Conservation (phyloP, 2,113 vertebrate genomes). For the Eptesicus fuscus region DNA sequence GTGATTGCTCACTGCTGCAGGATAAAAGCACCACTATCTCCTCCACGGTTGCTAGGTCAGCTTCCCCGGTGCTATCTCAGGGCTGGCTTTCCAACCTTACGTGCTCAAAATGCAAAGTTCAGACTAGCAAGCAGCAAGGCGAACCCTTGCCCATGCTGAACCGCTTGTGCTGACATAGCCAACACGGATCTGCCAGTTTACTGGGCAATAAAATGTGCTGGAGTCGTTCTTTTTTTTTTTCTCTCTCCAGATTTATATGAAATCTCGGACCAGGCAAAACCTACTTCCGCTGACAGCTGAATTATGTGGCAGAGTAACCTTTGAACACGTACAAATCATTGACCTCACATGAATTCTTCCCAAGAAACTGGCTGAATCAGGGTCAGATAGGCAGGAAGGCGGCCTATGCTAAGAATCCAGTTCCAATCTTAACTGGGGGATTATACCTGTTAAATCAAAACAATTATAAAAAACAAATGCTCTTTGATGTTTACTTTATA, state of each 20-base stretch:
- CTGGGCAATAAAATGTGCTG: conserved; percentile 65
- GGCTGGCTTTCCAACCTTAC: neutral
- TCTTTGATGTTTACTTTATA: neutral
- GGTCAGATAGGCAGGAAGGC: conserved; percentile 59
- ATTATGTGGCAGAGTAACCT: conserved; percentile 67
- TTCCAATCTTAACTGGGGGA: neutral
- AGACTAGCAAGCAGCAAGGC: conserved; percentile 21
- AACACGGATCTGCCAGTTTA: neutral
- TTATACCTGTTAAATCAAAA: neutral
- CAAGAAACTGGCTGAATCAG: conserved; percentile 43
- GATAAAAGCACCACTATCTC: conserved; percentile 41
- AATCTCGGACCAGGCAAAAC: conserved; percentile 15
- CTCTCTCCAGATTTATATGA: neutral
- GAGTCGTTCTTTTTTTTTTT: neutral
- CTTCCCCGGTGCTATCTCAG: neutral
- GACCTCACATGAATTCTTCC: conserved; percentile 63
- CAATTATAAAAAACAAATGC: neutral
- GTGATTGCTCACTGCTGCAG: neutral
- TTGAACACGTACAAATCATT: conserved; percentile 70
- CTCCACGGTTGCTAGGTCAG: neutral
- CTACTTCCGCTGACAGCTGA: conserved; percentile 77
- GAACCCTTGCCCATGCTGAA: conserved; percentile 54
- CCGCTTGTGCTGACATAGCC: conserved; percentile 5
- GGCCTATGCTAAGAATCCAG: neutral
- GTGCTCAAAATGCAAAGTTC: conserved; percentile 58